Evolutionary conservation across 23 tunicate species (phyloP), one percentile per base, ranked within the genome.

Genomic region (Botrylloides violaceus): DNA sequence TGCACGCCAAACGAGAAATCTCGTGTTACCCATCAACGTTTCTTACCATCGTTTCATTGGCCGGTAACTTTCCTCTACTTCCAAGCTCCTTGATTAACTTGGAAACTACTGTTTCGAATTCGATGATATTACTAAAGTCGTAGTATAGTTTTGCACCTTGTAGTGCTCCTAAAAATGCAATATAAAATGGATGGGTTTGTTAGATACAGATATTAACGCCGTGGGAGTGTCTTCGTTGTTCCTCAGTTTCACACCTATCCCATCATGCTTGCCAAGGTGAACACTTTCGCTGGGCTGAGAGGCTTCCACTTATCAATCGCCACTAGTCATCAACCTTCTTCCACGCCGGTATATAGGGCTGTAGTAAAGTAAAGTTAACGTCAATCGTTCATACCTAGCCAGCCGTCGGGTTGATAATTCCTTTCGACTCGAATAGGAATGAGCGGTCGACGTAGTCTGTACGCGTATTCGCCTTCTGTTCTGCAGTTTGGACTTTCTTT

Each of bases 381-480:
- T 25, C 33, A n/a, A 2, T 50, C n/a, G n/a, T n/a, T n/a, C 87
- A 49, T 49, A 84, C 92, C 92, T 20, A 84, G 53, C 92, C 92
- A 84, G 2, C 92, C 92, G 33, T 84, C 92, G n/a, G 92, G 84
- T 47, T 72, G 31, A 32, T 78, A 84, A 24, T 64, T 43, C 20
- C 27, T 18, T 72, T 84, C 92, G 19, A 84, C 3, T 53, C 33
- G 25, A 12, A 84, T 49, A 19, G 92, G 92, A 60, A 84, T 65
- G 35, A 84, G 43, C 4, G 49, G 59, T 36, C 60, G 58, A 2
- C 49, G 55, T 2, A 59, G 34, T 58, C 65, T 63, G 32, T 72
- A 84, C 5, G 92, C 92, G 33, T 84, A 84, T 73, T 84, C 92
- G 19, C 77, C 92, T 65, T 84, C 92, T 3, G 92, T 84, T 65